Evolutionary conservation across 2,797 vertebrate species (phyloP).

Genomic region (Nothura maculosa): DNA sequence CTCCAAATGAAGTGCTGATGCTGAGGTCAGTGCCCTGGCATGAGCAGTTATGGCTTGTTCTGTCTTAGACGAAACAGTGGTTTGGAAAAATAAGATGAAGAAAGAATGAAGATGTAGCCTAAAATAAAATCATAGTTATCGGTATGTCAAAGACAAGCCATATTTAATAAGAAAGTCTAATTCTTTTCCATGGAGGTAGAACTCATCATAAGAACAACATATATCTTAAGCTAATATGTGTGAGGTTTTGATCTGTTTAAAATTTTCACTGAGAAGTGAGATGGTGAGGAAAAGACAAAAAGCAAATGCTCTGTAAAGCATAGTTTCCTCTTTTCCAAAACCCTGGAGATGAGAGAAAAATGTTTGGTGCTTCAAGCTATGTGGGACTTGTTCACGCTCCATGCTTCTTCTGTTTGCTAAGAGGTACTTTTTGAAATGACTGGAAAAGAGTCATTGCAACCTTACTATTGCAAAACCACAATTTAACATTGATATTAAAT

Average conservation of each 20-base stretch:
- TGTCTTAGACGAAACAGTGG: background rate
- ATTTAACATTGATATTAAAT: no score
- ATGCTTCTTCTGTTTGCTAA: background rate
- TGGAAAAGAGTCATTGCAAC: background rate
- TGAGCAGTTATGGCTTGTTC: background rate
- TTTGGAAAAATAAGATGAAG: background rate
- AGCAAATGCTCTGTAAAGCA: background rate
- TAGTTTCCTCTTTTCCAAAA: background rate
- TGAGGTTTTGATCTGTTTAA: background rate
- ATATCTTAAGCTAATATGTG: background rate
- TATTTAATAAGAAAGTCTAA: slow-evolving; percentile 3
- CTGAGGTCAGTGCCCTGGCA: background rate
- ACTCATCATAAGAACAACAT: slow-evolving; percentile 26
- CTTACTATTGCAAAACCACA: background rate
- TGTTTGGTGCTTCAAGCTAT: background rate
- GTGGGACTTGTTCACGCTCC: background rate
- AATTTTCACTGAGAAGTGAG: background rate
- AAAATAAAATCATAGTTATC: background rate
- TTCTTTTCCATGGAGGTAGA: background rate
- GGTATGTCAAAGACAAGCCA: background rate
- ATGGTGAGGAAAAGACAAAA: background rate
- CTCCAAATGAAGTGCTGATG: background rate
- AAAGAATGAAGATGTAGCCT: background rate
- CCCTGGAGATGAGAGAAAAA: background rate
- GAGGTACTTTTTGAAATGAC: background rate